Evolutionary conservation across 2,888 invertebrate genomes (phyloP).

Genomic region (Brassicogethes aeneus): DNA sequence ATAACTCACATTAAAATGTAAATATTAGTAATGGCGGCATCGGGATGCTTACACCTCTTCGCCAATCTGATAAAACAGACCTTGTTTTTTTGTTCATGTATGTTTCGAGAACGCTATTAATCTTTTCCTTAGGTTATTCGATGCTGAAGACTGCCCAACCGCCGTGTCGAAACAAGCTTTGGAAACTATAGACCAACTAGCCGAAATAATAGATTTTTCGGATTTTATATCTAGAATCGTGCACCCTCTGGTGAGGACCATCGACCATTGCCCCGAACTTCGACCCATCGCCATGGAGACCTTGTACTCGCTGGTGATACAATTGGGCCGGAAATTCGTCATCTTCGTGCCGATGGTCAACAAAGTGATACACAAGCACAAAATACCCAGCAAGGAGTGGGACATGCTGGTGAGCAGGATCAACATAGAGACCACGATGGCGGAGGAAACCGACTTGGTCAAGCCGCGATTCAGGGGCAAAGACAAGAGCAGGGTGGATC

Average conservation of each 20-base stretch:
- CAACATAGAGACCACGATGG: slow-evolving; percentile 61
- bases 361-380: slow-evolving; percentile 70
- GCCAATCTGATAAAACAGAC: not conserved
- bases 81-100: not conserved
- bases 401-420: slow-evolving; percentile 69
- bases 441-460: slow-evolving; percentile 66
- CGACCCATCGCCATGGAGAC: slow-evolving; percentile 83
- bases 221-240: slow-evolving; percentile 90
- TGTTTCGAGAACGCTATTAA: not conserved
- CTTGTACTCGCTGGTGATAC: slow-evolving; percentile 75
- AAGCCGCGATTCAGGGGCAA: slow-evolving; percentile 44
- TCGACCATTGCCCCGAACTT: slow-evolving; percentile 72
- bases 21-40: too few species aligned
- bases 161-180: slow-evolving; percentile 67
- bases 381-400: slow-evolving; percentile 68
- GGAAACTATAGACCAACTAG: slow-evolving; percentile 83
- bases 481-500: slow-evolving; percentile 48
- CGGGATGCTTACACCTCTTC: too few species aligned
- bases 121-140: slow-evolving; percentile 47
- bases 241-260: slow-evolving; percentile 82
- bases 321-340: slow-evolving; percentile 82
- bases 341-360: slow-evolving; percentile 91
- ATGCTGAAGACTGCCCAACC: slow-evolving; percentile 76
- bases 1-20: too few species aligned
- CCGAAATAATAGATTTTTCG: slow-evolving; percentile 83